phyloP scores from a whole-genome alignment of 2,113 vertebrate genomes.

The Accipiter virgatus region DNA sequence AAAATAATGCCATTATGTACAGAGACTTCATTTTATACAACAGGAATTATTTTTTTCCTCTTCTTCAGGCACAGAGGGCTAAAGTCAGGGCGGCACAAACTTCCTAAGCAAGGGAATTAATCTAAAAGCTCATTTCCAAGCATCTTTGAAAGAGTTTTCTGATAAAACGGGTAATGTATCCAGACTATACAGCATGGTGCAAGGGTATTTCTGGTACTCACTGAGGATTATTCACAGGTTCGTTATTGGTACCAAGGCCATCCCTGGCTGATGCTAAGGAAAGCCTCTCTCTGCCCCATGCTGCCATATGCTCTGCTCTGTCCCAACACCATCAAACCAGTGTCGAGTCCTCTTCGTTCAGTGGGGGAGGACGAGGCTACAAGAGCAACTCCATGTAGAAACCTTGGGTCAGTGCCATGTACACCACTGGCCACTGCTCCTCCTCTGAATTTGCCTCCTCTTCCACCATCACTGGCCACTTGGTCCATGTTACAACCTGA shows the following conservation, averaged over 20 bases:
- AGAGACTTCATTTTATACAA: not conserved
- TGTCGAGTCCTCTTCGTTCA: not conserved
- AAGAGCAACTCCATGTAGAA: not conserved
- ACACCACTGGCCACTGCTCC: too few relatives aligned
- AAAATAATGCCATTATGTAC: not conserved
- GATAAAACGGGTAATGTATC: fast-evolving
- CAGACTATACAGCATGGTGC: not conserved
- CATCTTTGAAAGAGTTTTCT: not conserved
- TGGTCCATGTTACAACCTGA: not conserved
- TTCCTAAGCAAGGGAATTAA: not conserved
- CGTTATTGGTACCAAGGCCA: not conserved
- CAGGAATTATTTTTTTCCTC: not conserved
- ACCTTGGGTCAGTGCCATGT: not conserved
- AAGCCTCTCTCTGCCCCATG: not conserved
- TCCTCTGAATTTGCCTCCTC: not conserved
- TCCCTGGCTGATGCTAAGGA: not conserved
- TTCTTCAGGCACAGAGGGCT: not conserved
- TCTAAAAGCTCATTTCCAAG: not conserved
- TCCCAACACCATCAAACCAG: not conserved
- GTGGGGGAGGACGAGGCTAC: not conserved
- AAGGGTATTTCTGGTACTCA: not conserved
- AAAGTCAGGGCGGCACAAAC: not conserved
- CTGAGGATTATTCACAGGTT: not conserved
- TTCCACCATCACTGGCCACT: not conserved
- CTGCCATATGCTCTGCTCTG: not conserved